Conservation (phyloP, 1,140 invertebrate genomes). For the Trichonephila clavipes region DNA sequence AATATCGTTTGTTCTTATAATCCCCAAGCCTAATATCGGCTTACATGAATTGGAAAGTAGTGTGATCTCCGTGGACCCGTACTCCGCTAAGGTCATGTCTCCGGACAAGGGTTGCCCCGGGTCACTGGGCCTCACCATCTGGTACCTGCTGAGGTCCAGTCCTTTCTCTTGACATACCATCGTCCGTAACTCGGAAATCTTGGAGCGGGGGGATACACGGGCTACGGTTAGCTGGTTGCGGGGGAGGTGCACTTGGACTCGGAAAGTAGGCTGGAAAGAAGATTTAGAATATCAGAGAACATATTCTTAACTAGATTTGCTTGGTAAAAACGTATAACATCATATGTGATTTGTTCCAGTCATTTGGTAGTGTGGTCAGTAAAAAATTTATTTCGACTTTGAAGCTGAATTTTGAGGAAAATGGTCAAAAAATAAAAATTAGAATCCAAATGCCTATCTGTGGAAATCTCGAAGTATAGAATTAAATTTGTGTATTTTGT, state of each 20-base stretch:
- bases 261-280: slow-evolving; percentile 80
- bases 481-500: no score
- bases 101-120: slow-evolving; percentile 56
- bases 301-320: no score
- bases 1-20: neutral
- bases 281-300: neutral
- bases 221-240: slow-evolving; percentile 90
- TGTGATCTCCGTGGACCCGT: slow-evolving; percentile 77
- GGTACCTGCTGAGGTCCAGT: slow-evolving; percentile 88
- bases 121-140: slow-evolving; percentile 82
- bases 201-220: slow-evolving; percentile 86
- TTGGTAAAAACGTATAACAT: no score
- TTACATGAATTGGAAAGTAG: slow-evolving; percentile 76
- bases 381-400: no score
- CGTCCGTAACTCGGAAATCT: slow-evolving; percentile 85
- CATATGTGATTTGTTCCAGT: no score
- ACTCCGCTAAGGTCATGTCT: slow-evolving; percentile 72
- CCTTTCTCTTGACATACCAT: slow-evolving; percentile 90
- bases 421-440: no score
- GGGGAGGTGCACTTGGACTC: slow-evolving; percentile 89
- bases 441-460: no score
- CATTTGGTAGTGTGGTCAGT: no score
- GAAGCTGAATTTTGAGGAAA: no score
- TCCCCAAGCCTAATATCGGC: neutral
- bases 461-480: no score